Evolutionary conservation across 2,113 vertebrate species (phyloP), one percentile per base, ranked within the genome.

Genomic region (Antechinus stuartii): DNA sequence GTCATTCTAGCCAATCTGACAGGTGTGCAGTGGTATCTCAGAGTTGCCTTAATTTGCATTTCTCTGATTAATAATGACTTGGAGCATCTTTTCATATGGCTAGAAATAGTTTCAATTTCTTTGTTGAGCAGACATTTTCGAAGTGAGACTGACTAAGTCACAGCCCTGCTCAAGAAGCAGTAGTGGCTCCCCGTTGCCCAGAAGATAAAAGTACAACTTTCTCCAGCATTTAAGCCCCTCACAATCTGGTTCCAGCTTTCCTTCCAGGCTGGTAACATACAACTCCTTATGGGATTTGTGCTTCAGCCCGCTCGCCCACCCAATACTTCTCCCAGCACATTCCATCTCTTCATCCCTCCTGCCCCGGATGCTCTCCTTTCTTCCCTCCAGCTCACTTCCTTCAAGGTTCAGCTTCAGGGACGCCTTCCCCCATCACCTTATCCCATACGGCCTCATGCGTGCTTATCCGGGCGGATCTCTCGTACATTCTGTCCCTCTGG

Each of bases 371-470:
- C 0, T 57, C 25, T 27, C 26, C 26, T 61, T 61, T 5, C 61
- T 68, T 35, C 35, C 61, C 30, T 68, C 30, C 30, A 16, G 30
- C 61, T 30, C 35, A 30, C 30, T 35, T 30, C 3, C 61, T 68
- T 68, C 30, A 35, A 16, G 30, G 22, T 56, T 56, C 26, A 27
- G 56, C 26, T 57, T 8, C 1, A 68, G 61, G 30, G 12, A 30
- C 61, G 19, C 19, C 68, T 76, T 76, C 68, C 35, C 35, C 68
- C n/a, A 35, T 22, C 35, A 76, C 16, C 5, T 16, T 35, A 68
- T n/a, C 14, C 14, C 1, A 30, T 16, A 0, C 4, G 1, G n/a
- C 1, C 35, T 6, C 57, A 61, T 0, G 0, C 7, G 68, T 22
- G 9, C 35, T 42, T 14, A 2, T 19, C 35, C 42, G 68, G 35